Evolutionary conservation across 1,140 invertebrate genomes (phyloP).

Genomic region (Agrypnia vestita): DNA sequence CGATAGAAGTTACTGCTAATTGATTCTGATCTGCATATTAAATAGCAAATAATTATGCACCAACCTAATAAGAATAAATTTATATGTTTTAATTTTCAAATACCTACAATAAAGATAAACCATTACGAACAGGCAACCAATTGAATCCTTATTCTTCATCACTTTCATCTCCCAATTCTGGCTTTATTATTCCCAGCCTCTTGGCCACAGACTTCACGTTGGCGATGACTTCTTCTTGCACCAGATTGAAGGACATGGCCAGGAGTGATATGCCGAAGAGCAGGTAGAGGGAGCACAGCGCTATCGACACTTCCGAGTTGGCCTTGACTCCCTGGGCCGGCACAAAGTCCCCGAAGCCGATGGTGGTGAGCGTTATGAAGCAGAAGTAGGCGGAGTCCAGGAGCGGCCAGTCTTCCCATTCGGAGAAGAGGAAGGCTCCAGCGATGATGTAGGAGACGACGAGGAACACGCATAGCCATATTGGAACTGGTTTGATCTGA

Average conservation of each 20-base stretch:
- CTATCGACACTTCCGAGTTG: slow-evolving; percentile 85
- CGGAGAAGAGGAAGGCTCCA: slow-evolving; percentile 88
- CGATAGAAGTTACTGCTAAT: no score
- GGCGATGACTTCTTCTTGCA: slow-evolving; percentile 92
- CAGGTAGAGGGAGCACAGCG: slow-evolving; percentile 93
- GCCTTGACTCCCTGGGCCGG: slow-evolving; percentile 86
- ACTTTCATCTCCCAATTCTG: slow-evolving; percentile 75
- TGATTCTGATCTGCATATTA: no score
- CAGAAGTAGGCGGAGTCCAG: slow-evolving; percentile 96
- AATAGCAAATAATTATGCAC: no score
- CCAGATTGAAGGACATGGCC: slow-evolving; percentile 99
- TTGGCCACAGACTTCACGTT: slow-evolving; percentile 89
- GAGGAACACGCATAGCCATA: slow-evolving; percentile 92
- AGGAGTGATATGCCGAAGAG: slow-evolving; percentile 97
- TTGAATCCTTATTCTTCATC: slow-evolving; percentile 66
- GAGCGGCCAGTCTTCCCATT: slow-evolving; percentile 92
- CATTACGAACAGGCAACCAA: no score
- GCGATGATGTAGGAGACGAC: slow-evolving; percentile 92
- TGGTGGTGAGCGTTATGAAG: slow-evolving; percentile 96
- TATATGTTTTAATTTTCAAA: no score
- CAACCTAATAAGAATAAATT: no score
- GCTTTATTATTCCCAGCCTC: slow-evolving; percentile 88
- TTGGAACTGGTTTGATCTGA: slow-evolving; percentile 85
- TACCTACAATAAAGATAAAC: no score
- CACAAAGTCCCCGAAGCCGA: slow-evolving; percentile 95